Conservation (phyloP, 2,888 invertebrate genomes). For the Eudasyphora cyanicolor region DNA sequence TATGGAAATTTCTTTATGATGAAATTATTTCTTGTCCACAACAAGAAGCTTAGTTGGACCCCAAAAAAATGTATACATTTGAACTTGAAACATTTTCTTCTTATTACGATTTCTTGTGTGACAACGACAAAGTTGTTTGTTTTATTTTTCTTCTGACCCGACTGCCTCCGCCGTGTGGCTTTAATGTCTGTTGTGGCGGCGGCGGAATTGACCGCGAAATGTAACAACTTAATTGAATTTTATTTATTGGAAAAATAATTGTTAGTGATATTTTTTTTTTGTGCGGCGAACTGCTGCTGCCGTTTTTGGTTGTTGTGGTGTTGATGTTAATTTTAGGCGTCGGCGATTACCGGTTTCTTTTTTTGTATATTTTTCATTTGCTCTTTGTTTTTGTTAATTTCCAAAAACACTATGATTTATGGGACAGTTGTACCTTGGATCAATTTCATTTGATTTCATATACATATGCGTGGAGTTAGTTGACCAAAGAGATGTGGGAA, state of each 20-base stretch:
- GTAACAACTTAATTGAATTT: slow-evolving; percentile 48
- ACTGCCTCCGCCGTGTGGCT: background rate
- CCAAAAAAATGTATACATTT: slow-evolving; percentile 29
- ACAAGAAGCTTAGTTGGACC: too few relatives aligned
- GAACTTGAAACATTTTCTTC: slow-evolving; percentile 61
- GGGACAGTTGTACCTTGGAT: slow-evolving; percentile 60
- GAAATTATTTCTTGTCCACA: slow-evolving; percentile 9
- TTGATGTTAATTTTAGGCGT: background rate
- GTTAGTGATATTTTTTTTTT: slow-evolving; percentile 12
- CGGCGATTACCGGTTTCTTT: slow-evolving; percentile 41
- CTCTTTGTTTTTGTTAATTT: slow-evolving; percentile 24
- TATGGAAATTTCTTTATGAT: slow-evolving; percentile 54
- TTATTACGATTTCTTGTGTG: background rate
- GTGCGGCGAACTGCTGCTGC: background rate
- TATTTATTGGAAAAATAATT: slow-evolving; percentile 46
- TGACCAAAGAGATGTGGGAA: slow-evolving; percentile 9
- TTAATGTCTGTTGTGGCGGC: too few relatives aligned
- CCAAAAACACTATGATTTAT: slow-evolving; percentile 60
- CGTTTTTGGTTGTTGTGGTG: background rate
- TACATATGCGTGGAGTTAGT: background rate
- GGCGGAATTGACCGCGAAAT: background rate
- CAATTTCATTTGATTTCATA: slow-evolving; percentile 18
- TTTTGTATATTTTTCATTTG: slow-evolving; percentile 14
- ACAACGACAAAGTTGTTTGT: background rate
- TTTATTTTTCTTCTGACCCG: background rate